Base-by-base conservation (phyloP, 2,113 vertebrate genomes). In the Ageneiosus marmoratus region DNA sequence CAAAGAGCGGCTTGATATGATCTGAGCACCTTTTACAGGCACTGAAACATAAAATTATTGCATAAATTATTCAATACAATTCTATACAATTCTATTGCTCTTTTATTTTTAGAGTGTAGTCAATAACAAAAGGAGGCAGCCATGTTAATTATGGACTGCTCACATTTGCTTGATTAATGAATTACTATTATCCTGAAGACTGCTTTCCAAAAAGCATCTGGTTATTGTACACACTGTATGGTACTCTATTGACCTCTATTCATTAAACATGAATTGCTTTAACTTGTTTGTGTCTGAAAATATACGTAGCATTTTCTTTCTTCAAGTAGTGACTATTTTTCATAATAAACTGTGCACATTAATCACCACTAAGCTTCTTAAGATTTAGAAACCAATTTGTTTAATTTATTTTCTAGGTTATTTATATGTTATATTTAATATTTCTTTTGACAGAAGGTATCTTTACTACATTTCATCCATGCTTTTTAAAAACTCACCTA, bases 401-500 rank as follows among this genome's bases (percentile, higher is more conserved):
- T 27, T 53, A 32, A 32, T 34, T 8, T 74, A 11, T 15, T 32
- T 5, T 32, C 8, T 41, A 53, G 7, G 51, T 27, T n/a, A 55
- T 27, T 44, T 37, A 44, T n/a, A 55, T 27, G n/a, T 37, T 27
- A 41, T n/a, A 44, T 18, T 9, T 27, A 2, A 41, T 2, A 41
- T 18, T 44, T 0, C 22, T 58, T 58, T 65, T 24, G 0, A 53
- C 4, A 37, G 24, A 32, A 27, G 29, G n/a, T 12, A 24, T 48
- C 8, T 62, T 46, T 16, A 46, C 1, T 44, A 18, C 29, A 50
- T 58, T 46, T 72, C 0, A 29, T 75, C 48, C 44, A 51, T 60
- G 2, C 29, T 65, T 56, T 56, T 55, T 41, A 50, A 12, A 46
- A 46, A 91, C 93, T 93, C 84, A 94, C 94, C 90, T 1, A 94